These are phyloP conservation scores for Zaprionus obscuricornis DNA, from an alignment of 2,888 invertebrate genomes.

Conservation along the genomic window DNA sequence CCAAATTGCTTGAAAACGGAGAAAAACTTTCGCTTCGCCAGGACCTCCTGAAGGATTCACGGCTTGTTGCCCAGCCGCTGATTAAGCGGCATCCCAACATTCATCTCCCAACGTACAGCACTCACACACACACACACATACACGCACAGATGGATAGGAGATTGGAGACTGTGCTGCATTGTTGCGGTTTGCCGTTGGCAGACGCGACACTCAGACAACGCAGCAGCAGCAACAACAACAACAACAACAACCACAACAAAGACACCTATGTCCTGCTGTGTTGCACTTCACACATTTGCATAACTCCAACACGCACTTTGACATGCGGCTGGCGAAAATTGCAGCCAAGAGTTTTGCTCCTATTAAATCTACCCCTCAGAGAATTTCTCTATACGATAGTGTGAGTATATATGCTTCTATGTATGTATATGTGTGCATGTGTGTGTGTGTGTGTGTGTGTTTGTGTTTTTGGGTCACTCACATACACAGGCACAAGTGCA, in stretches of 20 bases:
- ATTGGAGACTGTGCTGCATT: slow-evolving; percentile 36
- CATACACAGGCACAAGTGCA: slow-evolving; percentile 19
- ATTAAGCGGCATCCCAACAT: slow-evolving; percentile 43
- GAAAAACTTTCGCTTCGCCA: slow-evolving; percentile 68
- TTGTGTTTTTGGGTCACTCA: slow-evolving; percentile 67
- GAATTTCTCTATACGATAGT: too few relatives aligned
- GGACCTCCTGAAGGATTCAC: slow-evolving; percentile 48
- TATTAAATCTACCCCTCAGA: too few relatives aligned
- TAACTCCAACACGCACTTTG: slow-evolving; percentile 76
- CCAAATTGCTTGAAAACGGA: slow-evolving; percentile 51
- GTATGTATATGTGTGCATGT: slow-evolving; percentile 1
- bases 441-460: slow-evolving; percentile 18
- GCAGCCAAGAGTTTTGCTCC: slow-evolving; percentile 62
- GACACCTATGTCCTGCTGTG: slow-evolving; percentile 38
- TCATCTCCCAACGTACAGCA: slow-evolving; percentile 21
- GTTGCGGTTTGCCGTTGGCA: slow-evolving; percentile 50
- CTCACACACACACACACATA: slow-evolving; percentile 25
- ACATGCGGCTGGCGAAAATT: slow-evolving; percentile 61
- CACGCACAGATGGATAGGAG: not conserved
- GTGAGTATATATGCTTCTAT: slow-evolving; percentile 45
- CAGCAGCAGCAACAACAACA: slow-evolving; percentile 26
- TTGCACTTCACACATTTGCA: slow-evolving; percentile 64
- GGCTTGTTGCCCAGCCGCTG: slow-evolving; percentile 46
- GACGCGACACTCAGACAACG: slow-evolving; percentile 47
- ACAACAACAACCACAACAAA: slow-evolving; percentile 15